Conservation (phyloP, 2,113 vertebrate genomes). For the Pomatostomus ruficeps region DNA sequence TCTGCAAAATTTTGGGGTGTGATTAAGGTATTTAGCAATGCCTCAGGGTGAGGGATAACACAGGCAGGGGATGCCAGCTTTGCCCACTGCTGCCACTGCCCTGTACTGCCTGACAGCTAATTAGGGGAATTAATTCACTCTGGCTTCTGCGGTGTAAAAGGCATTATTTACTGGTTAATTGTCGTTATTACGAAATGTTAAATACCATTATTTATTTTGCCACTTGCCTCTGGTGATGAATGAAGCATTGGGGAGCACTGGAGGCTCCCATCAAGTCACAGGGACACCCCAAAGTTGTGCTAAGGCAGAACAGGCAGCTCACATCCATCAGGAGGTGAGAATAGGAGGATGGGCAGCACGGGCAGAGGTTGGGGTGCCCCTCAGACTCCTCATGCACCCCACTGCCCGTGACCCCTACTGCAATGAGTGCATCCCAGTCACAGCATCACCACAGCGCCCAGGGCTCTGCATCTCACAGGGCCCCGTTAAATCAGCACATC, state of each 20-base stretch:
- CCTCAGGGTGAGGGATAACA: accelerated
- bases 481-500: neutral
- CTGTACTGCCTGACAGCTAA: conserved; percentile 60
- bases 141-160: conserved; percentile 62
- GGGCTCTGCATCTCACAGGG: neutral
- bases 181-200: conserved; percentile 72
- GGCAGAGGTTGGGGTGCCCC: neutral
- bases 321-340: accelerated
- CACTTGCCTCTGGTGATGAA: conserved; percentile 48
- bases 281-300: accelerated
- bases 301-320: neutral
- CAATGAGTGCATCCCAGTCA: neutral
- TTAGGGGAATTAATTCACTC: conserved; percentile 77
- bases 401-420: neutral
- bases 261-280: neutral
- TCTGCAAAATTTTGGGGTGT: neutral
- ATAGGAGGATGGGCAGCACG: neutral
- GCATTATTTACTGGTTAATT: conserved; percentile 77
- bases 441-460: accelerated
- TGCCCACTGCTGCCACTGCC: neutral
- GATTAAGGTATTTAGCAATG: neutral
- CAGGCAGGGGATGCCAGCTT: neutral
- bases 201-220: conserved; percentile 75
- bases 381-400: accelerated
- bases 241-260: neutral